Base-by-base conservation (phyloP, 2,113 vertebrate species). In the Oryzias javanicus region DNA sequence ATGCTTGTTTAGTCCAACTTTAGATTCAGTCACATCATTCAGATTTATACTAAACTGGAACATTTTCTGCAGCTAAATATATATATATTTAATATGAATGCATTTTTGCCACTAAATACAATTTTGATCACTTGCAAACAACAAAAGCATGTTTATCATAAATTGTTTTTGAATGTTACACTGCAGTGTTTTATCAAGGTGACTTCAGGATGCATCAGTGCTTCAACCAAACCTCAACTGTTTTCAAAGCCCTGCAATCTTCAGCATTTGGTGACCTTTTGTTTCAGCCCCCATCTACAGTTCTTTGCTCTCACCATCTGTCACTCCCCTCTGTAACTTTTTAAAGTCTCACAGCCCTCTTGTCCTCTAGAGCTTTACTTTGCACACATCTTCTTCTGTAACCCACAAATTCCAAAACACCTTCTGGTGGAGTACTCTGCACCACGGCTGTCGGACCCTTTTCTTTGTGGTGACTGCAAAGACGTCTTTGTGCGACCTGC, bases 251-350 rank as follows among this genome's bases (percentile, higher is more conserved):
- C 53, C 44, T 70, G 58, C 67, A 67, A 53, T 78, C 69, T 67
- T 60, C 42, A 70, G 46, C 19, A 0, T 74, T 42, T 49, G 55
- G 50, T 80, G 76, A 82, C 72, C 78, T 85, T 85, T 81, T 49
- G 67, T 73, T 77, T 69, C 49, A 45, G 24, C 54, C 49, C 67
- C 60, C 2, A 1, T 74, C 70, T 63, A 25, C 42, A 13, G n/a
- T 17, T 64, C 55, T 53, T 53, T 58, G 27, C 62, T 60, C 53
- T 55, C 45, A 16, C 58, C 67, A 48, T 72, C 74, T 62, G 59
- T 67, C 52, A 10, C 14, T 13, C 59, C 3, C 47, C 55, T 55
- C 42, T 53, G 17, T 20, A 35, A 48, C 55, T 24, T 49, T 40
- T 41, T 27, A 57, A 18, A 0, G 2, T 22, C 64, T n/a, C 5